Evolutionary conservation across 2,797 vertebrate species (phyloP).

Genomic region (Myiotriccus ornatus): DNA sequence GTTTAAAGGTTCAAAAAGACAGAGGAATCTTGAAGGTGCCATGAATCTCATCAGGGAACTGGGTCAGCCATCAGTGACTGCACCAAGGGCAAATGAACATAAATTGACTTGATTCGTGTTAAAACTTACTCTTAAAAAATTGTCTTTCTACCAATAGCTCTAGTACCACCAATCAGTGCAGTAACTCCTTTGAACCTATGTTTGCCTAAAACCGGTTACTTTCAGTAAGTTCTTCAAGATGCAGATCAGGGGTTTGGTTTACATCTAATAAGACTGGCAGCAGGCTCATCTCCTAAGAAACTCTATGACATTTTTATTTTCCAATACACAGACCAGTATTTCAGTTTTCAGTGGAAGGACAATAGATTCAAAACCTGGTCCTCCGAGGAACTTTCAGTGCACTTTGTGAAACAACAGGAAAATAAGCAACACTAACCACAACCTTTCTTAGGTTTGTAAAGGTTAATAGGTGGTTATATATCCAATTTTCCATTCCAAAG

Average conservation of each 20-base stretch:
- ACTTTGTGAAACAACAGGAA: neutral
- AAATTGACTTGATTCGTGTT: neutral
- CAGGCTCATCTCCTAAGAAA: neutral
- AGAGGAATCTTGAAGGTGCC: neutral
- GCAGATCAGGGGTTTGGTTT: neutral
- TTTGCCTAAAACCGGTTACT: neutral
- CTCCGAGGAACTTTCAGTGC: neutral
- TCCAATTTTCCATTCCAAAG: neutral
- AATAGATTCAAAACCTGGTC: neutral
- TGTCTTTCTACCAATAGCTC: neutral
- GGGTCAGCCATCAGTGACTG: neutral
- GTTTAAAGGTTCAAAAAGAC: neutral
- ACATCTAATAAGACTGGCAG: neutral
- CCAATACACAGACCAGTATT: rapidly evolving
- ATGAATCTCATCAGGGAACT: neutral
- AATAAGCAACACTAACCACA: neutral
- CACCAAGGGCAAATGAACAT: neutral
- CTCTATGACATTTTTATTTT: neutral
- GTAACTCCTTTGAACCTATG: neutral
- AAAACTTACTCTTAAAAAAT: rapidly evolving
- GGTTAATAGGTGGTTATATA: neutral
- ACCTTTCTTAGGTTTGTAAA: neutral
- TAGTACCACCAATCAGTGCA: neutral
- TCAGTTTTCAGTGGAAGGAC: neutral
- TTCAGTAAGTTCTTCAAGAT: neutral